Evolutionary conservation across 2,113 vertebrate genomes (phyloP).

Genomic region (Amphilophus citrinellus): DNA sequence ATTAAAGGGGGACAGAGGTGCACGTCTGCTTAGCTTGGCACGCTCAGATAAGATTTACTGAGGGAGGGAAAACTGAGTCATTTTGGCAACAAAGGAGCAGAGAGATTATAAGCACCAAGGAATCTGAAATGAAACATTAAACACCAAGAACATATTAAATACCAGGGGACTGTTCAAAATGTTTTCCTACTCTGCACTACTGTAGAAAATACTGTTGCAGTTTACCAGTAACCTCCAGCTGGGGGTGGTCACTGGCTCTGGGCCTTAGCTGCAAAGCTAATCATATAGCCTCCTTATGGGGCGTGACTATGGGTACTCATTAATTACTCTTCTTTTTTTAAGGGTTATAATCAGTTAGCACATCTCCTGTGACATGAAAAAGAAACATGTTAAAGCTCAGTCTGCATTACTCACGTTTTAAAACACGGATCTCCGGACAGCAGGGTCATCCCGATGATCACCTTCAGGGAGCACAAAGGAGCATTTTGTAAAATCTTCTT

Average conservation of each 20-base stretch:
- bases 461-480: slow-evolving; percentile 72
- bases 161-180: not conserved
- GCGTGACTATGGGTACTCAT: not conserved
- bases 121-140: not conserved
- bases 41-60: not conserved
- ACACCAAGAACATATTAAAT: not conserved
- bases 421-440: slow-evolving; percentile 98
- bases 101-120: not conserved
- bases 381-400: not conserved
- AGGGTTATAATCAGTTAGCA: not conserved
- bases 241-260: too few species aligned
- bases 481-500: not conserved
- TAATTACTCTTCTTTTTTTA: not conserved
- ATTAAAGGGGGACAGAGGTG: slow-evolving; percentile 25
- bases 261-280: not conserved
- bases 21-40: slow-evolving; percentile 32
- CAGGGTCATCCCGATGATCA: slow-evolving; percentile 96
- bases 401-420: slow-evolving; percentile 88
- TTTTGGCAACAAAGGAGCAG: not conserved
- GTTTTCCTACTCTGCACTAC: not conserved
- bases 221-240: not conserved
- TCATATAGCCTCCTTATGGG: too few species aligned
- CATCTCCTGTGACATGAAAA: not conserved
- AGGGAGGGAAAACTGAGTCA: slow-evolving; percentile 26
- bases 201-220: not conserved